These are phyloP conservation scores for Megaustenia siamemsis DNA, from an alignment of 2,888 invertebrate genomes.

Conservation along the genomic window DNA sequence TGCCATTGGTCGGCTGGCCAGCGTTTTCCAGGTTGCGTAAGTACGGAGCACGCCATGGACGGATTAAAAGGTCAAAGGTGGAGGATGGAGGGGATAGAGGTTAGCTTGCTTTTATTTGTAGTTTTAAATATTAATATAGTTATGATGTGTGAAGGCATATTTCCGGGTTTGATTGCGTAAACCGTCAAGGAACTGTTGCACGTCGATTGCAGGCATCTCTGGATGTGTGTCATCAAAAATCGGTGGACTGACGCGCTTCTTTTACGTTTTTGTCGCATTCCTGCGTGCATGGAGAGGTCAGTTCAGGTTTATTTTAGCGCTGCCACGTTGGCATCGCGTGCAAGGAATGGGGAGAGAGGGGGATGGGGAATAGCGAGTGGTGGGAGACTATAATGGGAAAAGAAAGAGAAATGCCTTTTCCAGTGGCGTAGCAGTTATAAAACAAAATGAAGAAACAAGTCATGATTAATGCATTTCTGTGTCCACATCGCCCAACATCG, in stretches of 20 bases:
- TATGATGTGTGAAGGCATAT: constrained; percentile 4
- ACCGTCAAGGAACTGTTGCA: background rate
- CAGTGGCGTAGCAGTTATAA: too few species aligned
- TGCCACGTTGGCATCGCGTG: background rate
- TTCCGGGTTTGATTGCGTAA: background rate
- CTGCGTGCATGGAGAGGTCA: background rate
- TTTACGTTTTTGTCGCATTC: background rate
- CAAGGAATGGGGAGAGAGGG: background rate
- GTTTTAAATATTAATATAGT: background rate
- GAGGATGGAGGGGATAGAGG: background rate
- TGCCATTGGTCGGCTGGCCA: constrained; percentile 60
- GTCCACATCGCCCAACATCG: too few species aligned
- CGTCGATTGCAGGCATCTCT: background rate
- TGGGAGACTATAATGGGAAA: too few species aligned
- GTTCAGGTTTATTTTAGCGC: background rate
- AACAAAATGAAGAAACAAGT: too few species aligned
- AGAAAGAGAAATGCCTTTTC: too few species aligned
- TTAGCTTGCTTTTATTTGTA: too few species aligned
- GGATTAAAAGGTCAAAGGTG: constrained; percentile 62
- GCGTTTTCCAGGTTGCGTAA: constrained; percentile 66
- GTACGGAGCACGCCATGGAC: constrained; percentile 58
- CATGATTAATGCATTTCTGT: too few species aligned
- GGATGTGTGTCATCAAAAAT: background rate
- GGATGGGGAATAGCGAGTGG: too few species aligned
- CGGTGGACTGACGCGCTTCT: background rate